Conservation (phyloP, 2,888 invertebrate species). For the Allygus modestus region DNA sequence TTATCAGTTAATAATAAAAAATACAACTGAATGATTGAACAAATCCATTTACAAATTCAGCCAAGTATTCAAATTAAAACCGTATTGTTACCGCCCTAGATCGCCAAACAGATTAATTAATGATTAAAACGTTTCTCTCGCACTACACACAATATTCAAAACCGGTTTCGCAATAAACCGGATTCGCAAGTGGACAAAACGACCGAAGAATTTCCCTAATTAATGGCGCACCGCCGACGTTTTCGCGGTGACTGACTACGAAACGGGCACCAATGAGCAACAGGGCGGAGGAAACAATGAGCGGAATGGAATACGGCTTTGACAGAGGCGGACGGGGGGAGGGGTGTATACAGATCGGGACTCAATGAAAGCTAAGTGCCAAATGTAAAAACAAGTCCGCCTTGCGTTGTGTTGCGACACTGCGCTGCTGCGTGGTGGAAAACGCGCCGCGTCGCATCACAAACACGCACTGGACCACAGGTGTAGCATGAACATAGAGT, state of each 20-base stretch:
- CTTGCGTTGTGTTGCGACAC: neutral
- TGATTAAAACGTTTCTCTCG: too few relatives aligned
- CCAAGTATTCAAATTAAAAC: too few relatives aligned
- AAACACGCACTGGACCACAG: too few relatives aligned
- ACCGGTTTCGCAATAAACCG: slow-evolving; percentile 43
- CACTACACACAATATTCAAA: slow-evolving; percentile 1
- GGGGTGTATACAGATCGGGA: slow-evolving; percentile 17
- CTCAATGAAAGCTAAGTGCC: slow-evolving; percentile 35
- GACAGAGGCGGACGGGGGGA: slow-evolving; percentile 1
- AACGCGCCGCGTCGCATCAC: neutral
- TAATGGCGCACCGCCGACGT: slow-evolving; percentile 21
- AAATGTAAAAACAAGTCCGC: slow-evolving; percentile 23
- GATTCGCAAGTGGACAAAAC: neutral
- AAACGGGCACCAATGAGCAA: slow-evolving; percentile 17
- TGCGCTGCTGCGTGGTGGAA: neutral
- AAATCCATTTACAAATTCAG: too few relatives aligned
- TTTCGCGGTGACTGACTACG: neutral
- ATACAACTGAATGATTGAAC: too few relatives aligned
- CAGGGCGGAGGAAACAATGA: slow-evolving; percentile 16
- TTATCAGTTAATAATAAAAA: too few relatives aligned
- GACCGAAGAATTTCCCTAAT: slow-evolving; percentile 13
- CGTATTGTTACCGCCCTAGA: too few relatives aligned
- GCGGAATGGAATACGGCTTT: neutral
- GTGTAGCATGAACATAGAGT: too few relatives aligned
- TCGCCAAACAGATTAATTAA: too few relatives aligned